Evolutionary conservation across 1,140 invertebrate genomes (phyloP), one percentile per base, ranked within the genome.

Genomic region (Hormaphis cornu): DNA sequence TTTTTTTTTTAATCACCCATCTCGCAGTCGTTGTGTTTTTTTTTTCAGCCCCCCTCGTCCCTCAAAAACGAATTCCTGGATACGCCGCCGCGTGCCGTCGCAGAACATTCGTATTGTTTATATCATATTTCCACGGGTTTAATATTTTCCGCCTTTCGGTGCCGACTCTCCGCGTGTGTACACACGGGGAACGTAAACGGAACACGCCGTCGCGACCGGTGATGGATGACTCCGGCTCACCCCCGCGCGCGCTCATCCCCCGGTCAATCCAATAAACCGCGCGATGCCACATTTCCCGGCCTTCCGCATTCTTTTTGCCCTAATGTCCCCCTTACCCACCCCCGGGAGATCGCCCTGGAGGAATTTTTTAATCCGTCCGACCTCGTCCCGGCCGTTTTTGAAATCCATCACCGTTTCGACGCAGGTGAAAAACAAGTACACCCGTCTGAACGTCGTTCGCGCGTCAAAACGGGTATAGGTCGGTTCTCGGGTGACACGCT

Each of bases 211-310:
- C 20, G 9, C 7, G 54, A n/a, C 42, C 42, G 7, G 61, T 66
- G 61, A 66, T 66, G 61, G 61, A 66, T 66, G 61, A 66, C 61
- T 44, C 44, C 44, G 28, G 28, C 18, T 46, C 58, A 44, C 58
- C 16, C 61, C 50, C 61, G 20, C 33, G 4, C 12, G 18, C 8
- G 12, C 18, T 46, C 6, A 5, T 46, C 12, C 18, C 30, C 61
- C 42, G 42, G 61, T 33, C 40, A 48, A 66, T 66, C 44, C 61
- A 48, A 66, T 66, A 66, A 66, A 66, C 61, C 44, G 18, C 10
- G 44, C 61, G 2, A 12, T 28, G 44, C 18, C 37, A 61, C 46
- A 61, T 61, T 61, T 61, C 58, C 44, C 42, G 37, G 37, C 12
- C 46, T 61, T 46, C 26, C n/a, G 26, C 58, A 61, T 61, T 61